A percentile compares a stretch with the other conserved stretches of the same genome.
phyloP scores from a whole-genome alignment of 2,888 invertebrate species.

The Rotaria macrura region DNA sequence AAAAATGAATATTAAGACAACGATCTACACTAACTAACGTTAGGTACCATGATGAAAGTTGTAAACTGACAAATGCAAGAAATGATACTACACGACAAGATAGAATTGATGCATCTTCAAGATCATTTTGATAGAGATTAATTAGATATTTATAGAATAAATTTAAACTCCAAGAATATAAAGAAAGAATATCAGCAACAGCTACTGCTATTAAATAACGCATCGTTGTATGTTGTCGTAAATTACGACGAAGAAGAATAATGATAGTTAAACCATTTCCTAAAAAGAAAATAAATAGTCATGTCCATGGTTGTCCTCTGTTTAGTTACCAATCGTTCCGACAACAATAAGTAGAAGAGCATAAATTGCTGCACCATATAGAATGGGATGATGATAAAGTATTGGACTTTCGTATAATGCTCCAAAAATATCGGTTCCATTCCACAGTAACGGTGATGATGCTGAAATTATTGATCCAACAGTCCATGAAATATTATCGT shows the following conservation, averaged over 20 bases:
- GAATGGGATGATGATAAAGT: neutral
- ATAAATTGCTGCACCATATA: constrained; percentile 10
- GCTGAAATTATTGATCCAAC: neutral
- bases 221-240: constrained; percentile 27
- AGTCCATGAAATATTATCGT: neutral
- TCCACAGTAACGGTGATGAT: neutral
- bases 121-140: constrained; percentile 25
- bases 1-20: constrained; percentile 16
- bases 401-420: neutral
- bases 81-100: constrained; percentile 27
- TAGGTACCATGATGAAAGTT: constrained; percentile 30
- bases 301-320: neutral
- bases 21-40: constrained; percentile 31
- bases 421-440: neutral
- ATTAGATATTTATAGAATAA: constrained; percentile 29
- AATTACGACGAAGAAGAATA: constrained; percentile 19
- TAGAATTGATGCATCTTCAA: constrained; percentile 28
- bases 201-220: constrained; percentile 24
- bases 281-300: neutral
- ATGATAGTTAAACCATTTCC: constrained; percentile 25
- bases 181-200: constrained; percentile 1
- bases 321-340: neutral
- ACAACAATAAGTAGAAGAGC: neutral
- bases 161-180: constrained; percentile 33
- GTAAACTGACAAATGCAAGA: constrained; percentile 28